phyloP scores from a whole-genome alignment of 2,888 invertebrate genomes.

The Siphonodentalium dalli region DNA sequence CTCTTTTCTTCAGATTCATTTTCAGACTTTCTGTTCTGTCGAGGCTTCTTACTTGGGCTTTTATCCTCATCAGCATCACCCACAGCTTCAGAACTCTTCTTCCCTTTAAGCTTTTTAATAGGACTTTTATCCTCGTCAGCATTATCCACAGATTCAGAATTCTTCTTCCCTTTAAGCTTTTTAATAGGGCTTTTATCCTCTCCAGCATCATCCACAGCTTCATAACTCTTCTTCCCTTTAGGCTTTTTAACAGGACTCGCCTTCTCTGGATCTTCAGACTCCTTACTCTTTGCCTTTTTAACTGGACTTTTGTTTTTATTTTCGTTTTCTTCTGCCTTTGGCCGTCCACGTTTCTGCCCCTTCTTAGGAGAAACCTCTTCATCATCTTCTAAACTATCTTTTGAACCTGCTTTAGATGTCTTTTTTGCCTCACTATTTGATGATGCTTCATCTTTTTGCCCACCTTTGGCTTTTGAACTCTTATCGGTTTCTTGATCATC shows the following conservation, averaged over 20 bases:
- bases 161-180: constrained; percentile 19
- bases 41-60: constrained; percentile 3
- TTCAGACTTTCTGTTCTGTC: constrained; percentile 5
- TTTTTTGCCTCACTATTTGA: background rate
- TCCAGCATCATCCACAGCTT: constrained; percentile 13
- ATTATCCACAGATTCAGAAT: constrained; percentile 10
- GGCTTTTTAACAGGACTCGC: constrained; percentile 32
- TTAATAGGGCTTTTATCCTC: constrained; percentile 27
- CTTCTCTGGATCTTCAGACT: constrained; percentile 15
- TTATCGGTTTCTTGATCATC: constrained; percentile 11
- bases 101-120: constrained; percentile 13
- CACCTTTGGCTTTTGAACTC: constrained; percentile 7
- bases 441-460: background rate
- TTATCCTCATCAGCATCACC: constrained; percentile 21
- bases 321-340: constrained; percentile 3
- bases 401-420: background rate
- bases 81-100: constrained; percentile 17
- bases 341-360: constrained; percentile 18
- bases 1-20: background rate
- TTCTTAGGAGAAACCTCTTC: constrained; percentile 1
- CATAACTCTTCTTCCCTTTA: constrained; percentile 29
- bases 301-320: background rate
- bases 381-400: constrained; percentile 11
- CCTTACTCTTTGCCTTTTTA: constrained; percentile 5
- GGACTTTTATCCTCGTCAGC: constrained; percentile 14